phyloP scores from a whole-genome alignment of 2,888 invertebrate species.

The Belgica antarctica region DNA sequence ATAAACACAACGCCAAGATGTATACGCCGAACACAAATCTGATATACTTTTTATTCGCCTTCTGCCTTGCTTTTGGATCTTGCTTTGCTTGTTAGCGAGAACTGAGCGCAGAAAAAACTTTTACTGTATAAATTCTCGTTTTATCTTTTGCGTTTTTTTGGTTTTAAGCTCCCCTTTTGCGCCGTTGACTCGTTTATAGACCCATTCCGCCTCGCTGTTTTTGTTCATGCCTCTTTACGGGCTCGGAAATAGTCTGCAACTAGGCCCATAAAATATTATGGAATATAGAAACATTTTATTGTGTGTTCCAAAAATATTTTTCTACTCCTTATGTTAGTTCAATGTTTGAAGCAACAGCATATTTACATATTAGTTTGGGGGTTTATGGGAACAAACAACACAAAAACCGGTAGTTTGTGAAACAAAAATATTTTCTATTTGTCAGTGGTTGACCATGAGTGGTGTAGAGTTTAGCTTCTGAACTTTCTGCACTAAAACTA shows the following conservation, averaged over 20 bases:
- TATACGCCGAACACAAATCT: neutral
- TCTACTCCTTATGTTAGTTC: neutral
- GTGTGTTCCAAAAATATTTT: neutral
- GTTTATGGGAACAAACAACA: too few species aligned
- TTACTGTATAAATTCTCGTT: slow-evolving; percentile 4
- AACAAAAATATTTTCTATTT: neutral
- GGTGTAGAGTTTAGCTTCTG: too few species aligned
- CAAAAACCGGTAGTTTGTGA: neutral
- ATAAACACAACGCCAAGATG: slow-evolving; percentile 6
- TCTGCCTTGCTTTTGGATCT: neutral
- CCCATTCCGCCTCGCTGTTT: neutral
- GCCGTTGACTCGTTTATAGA: neutral
- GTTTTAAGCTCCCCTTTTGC: neutral
- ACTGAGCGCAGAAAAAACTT: neutral
- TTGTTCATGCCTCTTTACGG: neutral
- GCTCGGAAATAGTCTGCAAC: neutral
- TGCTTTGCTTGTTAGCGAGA: neutral
- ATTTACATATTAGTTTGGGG: neutral
- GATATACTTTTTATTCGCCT: neutral
- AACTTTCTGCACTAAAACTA: too few species aligned
- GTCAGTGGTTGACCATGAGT: too few species aligned
- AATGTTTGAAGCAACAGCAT: neutral
- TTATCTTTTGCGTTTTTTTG: slow-evolving; percentile 10
- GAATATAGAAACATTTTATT: neutral
- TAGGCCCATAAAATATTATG: neutral